phyloP scores from a whole-genome alignment of 2,888 invertebrate genomes.

The Drosophila mettleri region DNA sequence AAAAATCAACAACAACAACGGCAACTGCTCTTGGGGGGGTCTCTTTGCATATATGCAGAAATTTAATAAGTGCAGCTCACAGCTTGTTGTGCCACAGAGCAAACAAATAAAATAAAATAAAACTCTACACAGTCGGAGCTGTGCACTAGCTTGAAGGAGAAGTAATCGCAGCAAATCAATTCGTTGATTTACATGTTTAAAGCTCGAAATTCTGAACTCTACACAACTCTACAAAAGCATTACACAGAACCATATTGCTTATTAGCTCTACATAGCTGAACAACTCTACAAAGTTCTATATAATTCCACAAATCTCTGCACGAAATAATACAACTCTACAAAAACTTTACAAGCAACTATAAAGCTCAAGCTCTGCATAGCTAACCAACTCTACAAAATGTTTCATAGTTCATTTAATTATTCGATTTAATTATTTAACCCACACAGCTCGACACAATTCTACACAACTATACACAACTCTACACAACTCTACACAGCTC shows the following conservation, averaged over 20 bases:
- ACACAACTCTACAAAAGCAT: neutral
- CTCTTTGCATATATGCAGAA: slow-evolving; percentile 53
- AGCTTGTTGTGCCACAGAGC: slow-evolving; percentile 39
- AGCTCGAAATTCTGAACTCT: neutral
- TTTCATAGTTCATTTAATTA: no score
- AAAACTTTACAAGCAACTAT: neutral
- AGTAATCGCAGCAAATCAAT: slow-evolving; percentile 9
- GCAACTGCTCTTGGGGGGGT: slow-evolving; percentile 11
- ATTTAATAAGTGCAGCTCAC: slow-evolving; percentile 48
- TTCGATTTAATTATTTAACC: no score
- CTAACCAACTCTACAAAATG: neutral
- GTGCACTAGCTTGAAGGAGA: slow-evolving; percentile 1
- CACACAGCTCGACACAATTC: neutral
- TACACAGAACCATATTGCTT: neutral
- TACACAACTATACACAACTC: neutral
- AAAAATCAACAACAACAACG: slow-evolving; percentile 59
- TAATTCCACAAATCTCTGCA: neutral
- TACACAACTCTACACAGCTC: neutral
- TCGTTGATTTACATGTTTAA: neutral
- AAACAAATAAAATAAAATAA: slow-evolving; percentile 4
- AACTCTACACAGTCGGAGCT: slow-evolving; percentile 13
- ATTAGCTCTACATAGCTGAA: neutral
- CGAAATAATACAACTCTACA: neutral
- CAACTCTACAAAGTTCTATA: neutral
- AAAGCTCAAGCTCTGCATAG: neutral